Evolutionary conservation across 2,888 invertebrate species (phyloP).

Genomic region (Amiota minor): DNA sequence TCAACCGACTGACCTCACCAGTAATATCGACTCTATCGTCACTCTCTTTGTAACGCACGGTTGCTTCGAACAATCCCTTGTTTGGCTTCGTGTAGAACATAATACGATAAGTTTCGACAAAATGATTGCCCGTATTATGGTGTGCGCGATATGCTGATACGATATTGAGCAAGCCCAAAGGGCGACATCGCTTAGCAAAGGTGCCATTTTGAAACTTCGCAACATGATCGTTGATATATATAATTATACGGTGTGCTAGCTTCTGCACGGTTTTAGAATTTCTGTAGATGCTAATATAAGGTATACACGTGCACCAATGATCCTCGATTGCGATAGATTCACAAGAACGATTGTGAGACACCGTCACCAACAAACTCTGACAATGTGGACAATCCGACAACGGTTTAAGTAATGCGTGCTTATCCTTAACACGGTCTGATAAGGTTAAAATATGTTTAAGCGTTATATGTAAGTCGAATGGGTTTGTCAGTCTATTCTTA

Average conservation of each 20-base stretch:
- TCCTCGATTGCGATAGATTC: slow-evolving; percentile 79
- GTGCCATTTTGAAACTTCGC: slow-evolving; percentile 64
- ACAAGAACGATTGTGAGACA: slow-evolving; percentile 79
- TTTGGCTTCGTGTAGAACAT: slow-evolving; percentile 81
- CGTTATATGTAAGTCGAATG: slow-evolving; percentile 84
- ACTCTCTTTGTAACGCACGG: slow-evolving; percentile 74
- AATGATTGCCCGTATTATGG: slow-evolving; percentile 37
- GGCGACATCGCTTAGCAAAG: slow-evolving; percentile 74
- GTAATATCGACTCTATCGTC: slow-evolving; percentile 74
- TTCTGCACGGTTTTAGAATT: slow-evolving; percentile 75
- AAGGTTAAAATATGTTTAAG: slow-evolving; percentile 78
- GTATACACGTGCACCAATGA: slow-evolving; percentile 86
- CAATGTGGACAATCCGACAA: slow-evolving; percentile 80
- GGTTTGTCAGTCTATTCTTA: slow-evolving; percentile 80
- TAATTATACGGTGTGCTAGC: slow-evolving; percentile 73
- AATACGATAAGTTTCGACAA: slow-evolving; percentile 77
- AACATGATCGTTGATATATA: slow-evolving; percentile 68
- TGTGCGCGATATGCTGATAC: slow-evolving; percentile 74
- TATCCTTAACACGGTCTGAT: slow-evolving; percentile 72
- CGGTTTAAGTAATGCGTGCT: slow-evolving; percentile 54
- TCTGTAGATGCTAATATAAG: slow-evolving; percentile 73
- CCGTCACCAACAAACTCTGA: slow-evolving; percentile 78
- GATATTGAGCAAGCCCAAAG: slow-evolving; percentile 76
- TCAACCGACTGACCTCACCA: slow-evolving; percentile 79
- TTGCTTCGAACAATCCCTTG: slow-evolving; percentile 81